phyloP scores from a whole-genome alignment of 2,113 vertebrate species.

The Phrynosoma blainvillii region DNA sequence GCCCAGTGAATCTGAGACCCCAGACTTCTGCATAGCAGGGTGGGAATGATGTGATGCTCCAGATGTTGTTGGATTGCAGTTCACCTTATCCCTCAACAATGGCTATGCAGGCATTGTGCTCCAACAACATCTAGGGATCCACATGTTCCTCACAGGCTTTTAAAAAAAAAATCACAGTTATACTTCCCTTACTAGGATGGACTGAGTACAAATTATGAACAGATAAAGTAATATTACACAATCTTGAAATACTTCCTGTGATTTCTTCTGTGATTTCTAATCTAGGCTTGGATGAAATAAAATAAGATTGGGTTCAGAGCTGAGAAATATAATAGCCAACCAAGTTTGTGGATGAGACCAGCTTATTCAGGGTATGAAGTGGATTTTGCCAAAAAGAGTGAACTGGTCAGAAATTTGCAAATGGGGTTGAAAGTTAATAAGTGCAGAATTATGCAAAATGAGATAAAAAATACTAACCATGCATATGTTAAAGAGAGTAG shows the following conservation, averaged over 20 bases:
- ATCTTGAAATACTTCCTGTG: not conserved
- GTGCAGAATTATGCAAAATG: not conserved
- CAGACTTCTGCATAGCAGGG: no score
- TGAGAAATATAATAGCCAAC: not conserved
- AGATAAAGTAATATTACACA: not conserved
- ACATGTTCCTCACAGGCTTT: no score
- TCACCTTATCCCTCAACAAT: no score
- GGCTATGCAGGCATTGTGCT: no score
- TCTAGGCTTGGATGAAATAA: not conserved
- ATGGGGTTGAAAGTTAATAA: not conserved
- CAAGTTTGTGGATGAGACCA: not conserved
- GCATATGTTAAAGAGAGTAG: no score
- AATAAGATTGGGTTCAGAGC: not conserved
- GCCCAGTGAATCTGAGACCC: no score
- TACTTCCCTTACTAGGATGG: not conserved
- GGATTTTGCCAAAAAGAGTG: not conserved
- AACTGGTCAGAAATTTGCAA: not conserved
- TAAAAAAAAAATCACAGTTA: not conserved
- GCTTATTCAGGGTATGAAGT: not conserved
- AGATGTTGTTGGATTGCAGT: no score
- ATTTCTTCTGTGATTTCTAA: not conserved
- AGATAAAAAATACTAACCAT: not conserved
- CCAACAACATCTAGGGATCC: no score
- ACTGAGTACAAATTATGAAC: not conserved
- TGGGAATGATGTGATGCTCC: no score